A percentile compares a stretch with the other conserved stretches of the same genome.
These are phyloP conservation scores for Cyprinodon tularosa DNA, from an alignment of 2,113 vertebrate genomes.

Conservation along the genomic window DNA sequence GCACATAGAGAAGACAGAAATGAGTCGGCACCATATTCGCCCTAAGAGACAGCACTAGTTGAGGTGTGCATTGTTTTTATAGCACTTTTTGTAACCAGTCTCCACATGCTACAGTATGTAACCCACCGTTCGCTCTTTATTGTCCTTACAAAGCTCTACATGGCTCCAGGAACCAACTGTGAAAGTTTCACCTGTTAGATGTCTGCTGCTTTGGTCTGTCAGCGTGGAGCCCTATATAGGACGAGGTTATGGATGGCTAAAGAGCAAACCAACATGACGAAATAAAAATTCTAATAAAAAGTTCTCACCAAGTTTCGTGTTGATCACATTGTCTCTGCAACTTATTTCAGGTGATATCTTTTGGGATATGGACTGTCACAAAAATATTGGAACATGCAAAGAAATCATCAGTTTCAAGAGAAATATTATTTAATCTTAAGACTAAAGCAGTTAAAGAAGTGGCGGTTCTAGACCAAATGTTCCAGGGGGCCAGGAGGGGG, in stretches of 20 bases:
- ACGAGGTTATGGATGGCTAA: constrained; percentile 12
- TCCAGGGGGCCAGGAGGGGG: too few species aligned
- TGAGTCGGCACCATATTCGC: neutral
- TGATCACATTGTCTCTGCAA: too few species aligned
- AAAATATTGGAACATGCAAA: too few species aligned
- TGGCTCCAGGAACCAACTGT: constrained; percentile 28
- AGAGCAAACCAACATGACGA: neutral
- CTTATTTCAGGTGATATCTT: too few species aligned
- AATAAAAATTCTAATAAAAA: neutral
- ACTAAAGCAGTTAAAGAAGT: too few species aligned
- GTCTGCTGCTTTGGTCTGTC: constrained; percentile 21
- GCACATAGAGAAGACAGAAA: neutral
- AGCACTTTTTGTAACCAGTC: constrained; percentile 17
- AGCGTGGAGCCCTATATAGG: constrained; percentile 16
- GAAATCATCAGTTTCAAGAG: too few species aligned
- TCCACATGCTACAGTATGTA: constrained; percentile 6
- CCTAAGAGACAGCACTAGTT: constrained; percentile 12
- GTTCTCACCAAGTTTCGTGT: too few species aligned
- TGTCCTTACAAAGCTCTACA: constrained; percentile 24
- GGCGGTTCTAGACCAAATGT: too few species aligned
- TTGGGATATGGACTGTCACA: too few species aligned
- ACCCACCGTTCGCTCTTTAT: constrained; percentile 24
- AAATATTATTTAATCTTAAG: too few species aligned
- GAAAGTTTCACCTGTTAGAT: constrained; percentile 38
- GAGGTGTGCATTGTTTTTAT: constrained; percentile 2